phyloP scores from a whole-genome alignment of 2,888 invertebrate species.

The Scaptomyza polygonia region DNA sequence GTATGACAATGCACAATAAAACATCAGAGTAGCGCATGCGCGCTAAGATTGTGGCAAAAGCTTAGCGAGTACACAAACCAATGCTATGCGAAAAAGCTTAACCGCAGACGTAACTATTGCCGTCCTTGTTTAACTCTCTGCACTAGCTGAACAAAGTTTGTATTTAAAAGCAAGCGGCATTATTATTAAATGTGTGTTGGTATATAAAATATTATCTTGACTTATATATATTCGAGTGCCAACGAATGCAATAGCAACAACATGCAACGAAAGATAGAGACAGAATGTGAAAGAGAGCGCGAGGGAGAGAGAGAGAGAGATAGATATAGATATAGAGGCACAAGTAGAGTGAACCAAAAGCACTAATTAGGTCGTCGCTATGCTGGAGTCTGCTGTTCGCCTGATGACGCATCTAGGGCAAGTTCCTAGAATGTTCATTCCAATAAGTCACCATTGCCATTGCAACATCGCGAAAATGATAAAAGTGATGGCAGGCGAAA shows the following conservation, averaged over 20 bases:
- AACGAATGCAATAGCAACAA: neutral
- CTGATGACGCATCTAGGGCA: slow-evolving; percentile 83
- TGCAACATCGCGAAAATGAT: slow-evolving; percentile 65
- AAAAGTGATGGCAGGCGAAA: slow-evolving; percentile 59
- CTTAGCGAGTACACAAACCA: slow-evolving; percentile 59
- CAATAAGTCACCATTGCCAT: slow-evolving; percentile 70
- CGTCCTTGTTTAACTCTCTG: slow-evolving; percentile 22
- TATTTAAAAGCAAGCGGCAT: neutral
- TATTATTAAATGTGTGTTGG: neutral
- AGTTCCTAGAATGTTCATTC: slow-evolving; percentile 84
- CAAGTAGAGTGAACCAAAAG: slow-evolving; percentile 7
- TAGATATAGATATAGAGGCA: slow-evolving; percentile 10
- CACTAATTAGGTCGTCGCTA: slow-evolving; percentile 68
- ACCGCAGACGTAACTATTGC: slow-evolving; percentile 11
- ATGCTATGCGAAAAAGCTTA: slow-evolving; percentile 2
- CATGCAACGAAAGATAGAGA: neutral
- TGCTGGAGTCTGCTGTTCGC: slow-evolving; percentile 67
- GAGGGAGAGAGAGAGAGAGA: neutral
- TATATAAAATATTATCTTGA: slow-evolving; percentile 10
- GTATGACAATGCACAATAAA: slow-evolving; percentile 12
- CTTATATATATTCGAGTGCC: slow-evolving; percentile 12
- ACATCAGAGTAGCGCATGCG: slow-evolving; percentile 8
- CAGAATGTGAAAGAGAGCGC: slow-evolving; percentile 7
- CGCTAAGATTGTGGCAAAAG: slow-evolving; percentile 34
- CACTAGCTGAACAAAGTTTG: slow-evolving; percentile 10